Percentiles rank a stretch among this genome's conserved stretches.
Conservation (phyloP, 2,888 invertebrate genomes). For the Meteorus colon region DNA sequence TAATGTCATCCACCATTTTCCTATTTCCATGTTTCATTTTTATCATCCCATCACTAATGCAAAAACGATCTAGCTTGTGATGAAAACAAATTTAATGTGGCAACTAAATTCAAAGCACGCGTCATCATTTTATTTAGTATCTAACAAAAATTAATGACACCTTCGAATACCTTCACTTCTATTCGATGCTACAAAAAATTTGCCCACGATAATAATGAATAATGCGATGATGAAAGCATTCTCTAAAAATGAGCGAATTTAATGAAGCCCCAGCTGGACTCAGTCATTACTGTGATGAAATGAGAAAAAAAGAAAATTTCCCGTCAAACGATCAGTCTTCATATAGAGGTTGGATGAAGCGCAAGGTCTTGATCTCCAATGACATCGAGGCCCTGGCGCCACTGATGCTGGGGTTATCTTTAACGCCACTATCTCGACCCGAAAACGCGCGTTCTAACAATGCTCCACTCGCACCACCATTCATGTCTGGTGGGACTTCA, state of each 20-base stretch:
- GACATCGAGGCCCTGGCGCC: background rate
- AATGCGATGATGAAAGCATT: background rate
- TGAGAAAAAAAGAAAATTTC: background rate
- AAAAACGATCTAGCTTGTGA: background rate
- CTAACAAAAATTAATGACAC: conserved; percentile 5
- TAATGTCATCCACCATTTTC: conserved; percentile 25
- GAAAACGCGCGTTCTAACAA: conserved; percentile 12
- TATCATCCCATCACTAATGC: background rate
- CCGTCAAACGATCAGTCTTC: conserved; percentile 30
- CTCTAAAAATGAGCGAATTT: background rate
- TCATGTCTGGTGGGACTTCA: background rate
- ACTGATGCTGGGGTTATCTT: background rate
- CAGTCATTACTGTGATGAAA: background rate
- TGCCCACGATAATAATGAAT: background rate
- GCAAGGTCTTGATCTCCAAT: conserved; percentile 8
- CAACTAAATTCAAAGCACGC: background rate
- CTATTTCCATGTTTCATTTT: conserved; percentile 1
- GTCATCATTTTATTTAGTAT: background rate
- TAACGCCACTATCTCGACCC: background rate
- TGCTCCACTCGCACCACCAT: conserved; percentile 3
- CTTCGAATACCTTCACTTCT: background rate
- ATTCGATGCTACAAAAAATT: background rate
- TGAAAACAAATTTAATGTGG: background rate
- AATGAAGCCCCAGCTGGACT: background rate
- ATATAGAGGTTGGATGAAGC: conserved; percentile 7